Conservation (phyloP, 2,797 vertebrate species). For the Pampus argenteus region DNA sequence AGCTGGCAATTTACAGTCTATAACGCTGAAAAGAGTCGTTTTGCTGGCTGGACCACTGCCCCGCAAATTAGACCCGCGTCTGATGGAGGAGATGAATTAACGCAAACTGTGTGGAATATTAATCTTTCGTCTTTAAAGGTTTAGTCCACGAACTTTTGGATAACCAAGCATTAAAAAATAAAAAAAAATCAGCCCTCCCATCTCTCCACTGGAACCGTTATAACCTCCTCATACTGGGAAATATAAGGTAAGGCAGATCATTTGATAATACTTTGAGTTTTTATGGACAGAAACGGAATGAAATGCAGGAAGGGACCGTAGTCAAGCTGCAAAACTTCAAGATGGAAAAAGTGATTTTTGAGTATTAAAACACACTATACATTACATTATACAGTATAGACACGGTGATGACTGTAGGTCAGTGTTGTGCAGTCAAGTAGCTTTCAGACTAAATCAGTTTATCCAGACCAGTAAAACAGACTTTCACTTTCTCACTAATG, state of each 20-base stretch:
- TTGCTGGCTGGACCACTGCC: slow-evolving; percentile 39
- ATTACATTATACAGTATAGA: rapidly evolving
- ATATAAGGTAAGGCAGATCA: slow-evolving; percentile 50
- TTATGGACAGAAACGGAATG: background rate
- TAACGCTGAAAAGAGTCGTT: slow-evolving; percentile 53
- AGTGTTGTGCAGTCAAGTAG: background rate
- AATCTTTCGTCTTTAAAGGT: background rate
- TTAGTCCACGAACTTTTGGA: slow-evolving; percentile 25
- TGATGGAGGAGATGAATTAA: slow-evolving; percentile 39
- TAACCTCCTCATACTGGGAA: slow-evolving; percentile 52
- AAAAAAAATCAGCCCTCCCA: background rate
- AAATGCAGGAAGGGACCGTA: background rate
- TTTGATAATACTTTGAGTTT: background rate
- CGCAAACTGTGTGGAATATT: slow-evolving; percentile 1
- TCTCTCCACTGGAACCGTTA: slow-evolving; percentile 61
- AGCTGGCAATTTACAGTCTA: slow-evolving; percentile 77
- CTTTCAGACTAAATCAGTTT: background rate
- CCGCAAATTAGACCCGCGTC: slow-evolving; percentile 36
- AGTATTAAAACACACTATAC: background rate
- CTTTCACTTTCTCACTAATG: slow-evolving; percentile 16
- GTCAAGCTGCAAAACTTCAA: background rate
- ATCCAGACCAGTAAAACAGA: background rate
- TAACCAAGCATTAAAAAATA: background rate
- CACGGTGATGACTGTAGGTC: background rate
- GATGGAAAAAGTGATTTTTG: background rate